phyloP scores from a whole-genome alignment of 2,888 invertebrate species.

The Augiades crinisus region DNA sequence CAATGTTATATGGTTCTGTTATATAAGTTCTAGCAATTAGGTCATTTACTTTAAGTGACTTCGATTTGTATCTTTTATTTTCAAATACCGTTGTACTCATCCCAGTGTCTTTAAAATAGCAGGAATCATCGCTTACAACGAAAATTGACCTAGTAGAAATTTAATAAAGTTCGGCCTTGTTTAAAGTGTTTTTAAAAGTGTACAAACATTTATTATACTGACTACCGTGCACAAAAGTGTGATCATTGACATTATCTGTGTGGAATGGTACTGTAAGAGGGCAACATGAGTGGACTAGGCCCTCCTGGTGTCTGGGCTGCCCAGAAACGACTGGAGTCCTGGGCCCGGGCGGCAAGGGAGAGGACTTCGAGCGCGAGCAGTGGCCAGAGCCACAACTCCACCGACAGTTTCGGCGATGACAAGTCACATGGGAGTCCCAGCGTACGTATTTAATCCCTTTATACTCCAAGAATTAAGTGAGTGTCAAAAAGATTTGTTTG shows the following conservation, averaged over 20 bases:
- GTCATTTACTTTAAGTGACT: too few relatives aligned
- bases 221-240: neutral
- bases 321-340: constrained; percentile 88
- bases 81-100: too few relatives aligned
- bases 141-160: constrained; percentile 28
- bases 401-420: constrained; percentile 76
- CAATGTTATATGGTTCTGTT: too few relatives aligned
- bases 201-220: neutral
- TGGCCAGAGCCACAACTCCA: constrained; percentile 80
- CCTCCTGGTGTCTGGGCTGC: constrained; percentile 89
- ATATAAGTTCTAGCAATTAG: too few relatives aligned
- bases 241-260: constrained; percentile 2
- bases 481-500: too few relatives aligned
- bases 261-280: constrained; percentile 30
- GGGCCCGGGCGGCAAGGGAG: constrained; percentile 88
- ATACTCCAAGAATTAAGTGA: too few relatives aligned
- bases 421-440: constrained; percentile 70
- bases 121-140: too few relatives aligned
- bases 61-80: too few relatives aligned
- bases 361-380: constrained; percentile 80
- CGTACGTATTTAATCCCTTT: constrained; percentile 46
- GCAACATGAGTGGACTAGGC: constrained; percentile 84
- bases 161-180: constrained; percentile 23
- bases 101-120: too few relatives aligned
- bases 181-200: constrained; percentile 22